Evolutionary conservation across 2,797 vertebrate species (phyloP), one percentile per base, ranked within the genome.

Genomic region (Sebastes baramenuke): DNA sequence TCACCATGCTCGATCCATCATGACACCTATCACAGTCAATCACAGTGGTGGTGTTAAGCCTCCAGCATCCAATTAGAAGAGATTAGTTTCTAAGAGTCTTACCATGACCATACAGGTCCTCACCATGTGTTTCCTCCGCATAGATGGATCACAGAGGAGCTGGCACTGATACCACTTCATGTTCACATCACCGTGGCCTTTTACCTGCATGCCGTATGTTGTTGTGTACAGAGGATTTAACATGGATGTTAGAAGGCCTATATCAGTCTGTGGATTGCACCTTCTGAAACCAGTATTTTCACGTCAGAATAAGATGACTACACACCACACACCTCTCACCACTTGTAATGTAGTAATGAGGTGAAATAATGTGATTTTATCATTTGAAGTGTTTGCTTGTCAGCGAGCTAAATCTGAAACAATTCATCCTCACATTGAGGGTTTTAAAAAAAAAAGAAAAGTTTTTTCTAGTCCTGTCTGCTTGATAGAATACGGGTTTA

Each of bases 11-110:
- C 36, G 24, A 87, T 83, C 64, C 56, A 58, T 75, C 72, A 64
- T 82, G 89, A 83, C 87, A 81, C 58, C 82, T 75, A 84, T 91
- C 82, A 84, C 72, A 73, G 81, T 87, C 87, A 70, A 84, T 91
- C 93, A 89, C 81, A 75, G 80, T 42, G 61, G 72, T 70, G 82
- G 25, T 61, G 77, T 82, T 91, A 88, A 94, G 80, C 82, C 73
- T 73, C 80, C 55, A 87, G 67, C 84, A 94, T 95, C 93, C 93
- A 85, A 89, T 95, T 95, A 95, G 76, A 85, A 70, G 29, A 88
- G 95, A 95, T 95, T 96, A 93, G 79, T 46, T 79, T 65, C 59
- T 95, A 96, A 96, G 94, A 94, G 88, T 81, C 92, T 95, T 95
- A 95, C 59, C 82, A 83, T 74, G 70, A 72, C 72, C 83, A 62